Conservation (phyloP, 2,888 invertebrate species). For the Epirrita christyi region DNA sequence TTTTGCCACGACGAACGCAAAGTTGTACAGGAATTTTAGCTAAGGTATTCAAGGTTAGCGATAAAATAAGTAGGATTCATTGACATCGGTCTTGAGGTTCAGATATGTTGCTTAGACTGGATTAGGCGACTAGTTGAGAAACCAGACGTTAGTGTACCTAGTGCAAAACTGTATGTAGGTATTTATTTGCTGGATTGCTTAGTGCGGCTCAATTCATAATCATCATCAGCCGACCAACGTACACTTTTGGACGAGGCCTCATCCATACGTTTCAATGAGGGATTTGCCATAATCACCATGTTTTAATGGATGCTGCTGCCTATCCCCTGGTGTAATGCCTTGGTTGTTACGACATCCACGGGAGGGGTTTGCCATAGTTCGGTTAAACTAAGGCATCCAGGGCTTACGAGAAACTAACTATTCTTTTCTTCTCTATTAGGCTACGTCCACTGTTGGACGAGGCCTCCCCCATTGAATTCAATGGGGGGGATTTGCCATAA, state of each 20-base stretch:
- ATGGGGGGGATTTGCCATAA: too few relatives aligned
- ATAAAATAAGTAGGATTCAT: constrained; percentile 73
- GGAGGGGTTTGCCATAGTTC: not conserved
- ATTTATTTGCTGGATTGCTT: not conserved
- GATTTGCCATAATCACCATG: too few relatives aligned
- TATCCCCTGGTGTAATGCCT: too few relatives aligned
- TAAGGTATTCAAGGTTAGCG: constrained; percentile 55
- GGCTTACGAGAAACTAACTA: too few relatives aligned
- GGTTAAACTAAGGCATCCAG: too few relatives aligned
- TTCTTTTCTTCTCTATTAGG: too few relatives aligned
- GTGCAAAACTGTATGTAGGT: not conserved
- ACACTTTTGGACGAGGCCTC: too few relatives aligned
- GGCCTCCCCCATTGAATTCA: too few relatives aligned
- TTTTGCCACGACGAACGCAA: constrained; percentile 1
- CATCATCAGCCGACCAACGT: too few relatives aligned
- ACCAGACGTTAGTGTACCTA: constrained; percentile 43
- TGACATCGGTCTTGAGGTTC: constrained; percentile 70
- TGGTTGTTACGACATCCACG: not conserved
- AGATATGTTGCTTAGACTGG: constrained; percentile 68
- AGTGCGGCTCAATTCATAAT: not conserved
- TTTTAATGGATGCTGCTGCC: too few relatives aligned
- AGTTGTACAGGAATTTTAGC: constrained; percentile 12
- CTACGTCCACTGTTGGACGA: too few relatives aligned
- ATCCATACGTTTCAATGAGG: too few relatives aligned
- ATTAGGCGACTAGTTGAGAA: constrained; percentile 48